Evolutionary conservation across 2,797 vertebrate species (phyloP).

Genomic region (Gadopsis bispinosus): DNA sequence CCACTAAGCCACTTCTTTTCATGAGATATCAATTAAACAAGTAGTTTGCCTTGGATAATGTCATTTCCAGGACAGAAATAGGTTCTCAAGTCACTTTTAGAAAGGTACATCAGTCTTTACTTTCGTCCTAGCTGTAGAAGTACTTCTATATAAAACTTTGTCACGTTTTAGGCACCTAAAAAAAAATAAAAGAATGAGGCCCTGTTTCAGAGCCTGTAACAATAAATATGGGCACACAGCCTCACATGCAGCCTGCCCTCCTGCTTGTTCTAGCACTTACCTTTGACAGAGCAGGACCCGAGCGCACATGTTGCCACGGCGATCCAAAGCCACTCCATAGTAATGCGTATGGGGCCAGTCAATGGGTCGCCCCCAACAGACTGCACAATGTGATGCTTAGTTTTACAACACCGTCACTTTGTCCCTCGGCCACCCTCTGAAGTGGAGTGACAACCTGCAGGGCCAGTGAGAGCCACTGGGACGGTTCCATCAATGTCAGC

Average conservation of each 20-base stretch:
- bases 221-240: conserved; percentile 49
- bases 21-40: not conserved
- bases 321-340: conserved; percentile 85
- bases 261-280: conserved; percentile 85
- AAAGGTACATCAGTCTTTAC: not conserved
- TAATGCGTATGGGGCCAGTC: conserved; percentile 61
- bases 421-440: conserved; percentile 55
- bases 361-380: conserved; percentile 60
- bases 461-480: conserved; percentile 38
- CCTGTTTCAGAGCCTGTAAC: conserved; percentile 47
- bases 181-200: conserved; percentile 29
- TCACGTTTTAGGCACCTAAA: conserved; percentile 7
- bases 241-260: conserved; percentile 57
- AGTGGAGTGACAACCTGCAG: conserved; percentile 61
- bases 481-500: conserved; percentile 27
- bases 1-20: not conserved
- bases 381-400: conserved; percentile 66
- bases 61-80: conserved; percentile 2
- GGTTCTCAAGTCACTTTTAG: not conserved
- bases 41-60: not conserved
- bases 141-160: not conserved
- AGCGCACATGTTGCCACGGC: conserved; percentile 82
- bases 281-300: conserved; percentile 79
- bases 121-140: not conserved
- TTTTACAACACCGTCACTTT: conserved; percentile 69